Evolutionary conservation across 2,888 invertebrate genomes (phyloP).

Genomic region (Stegana nigrithorax): DNA sequence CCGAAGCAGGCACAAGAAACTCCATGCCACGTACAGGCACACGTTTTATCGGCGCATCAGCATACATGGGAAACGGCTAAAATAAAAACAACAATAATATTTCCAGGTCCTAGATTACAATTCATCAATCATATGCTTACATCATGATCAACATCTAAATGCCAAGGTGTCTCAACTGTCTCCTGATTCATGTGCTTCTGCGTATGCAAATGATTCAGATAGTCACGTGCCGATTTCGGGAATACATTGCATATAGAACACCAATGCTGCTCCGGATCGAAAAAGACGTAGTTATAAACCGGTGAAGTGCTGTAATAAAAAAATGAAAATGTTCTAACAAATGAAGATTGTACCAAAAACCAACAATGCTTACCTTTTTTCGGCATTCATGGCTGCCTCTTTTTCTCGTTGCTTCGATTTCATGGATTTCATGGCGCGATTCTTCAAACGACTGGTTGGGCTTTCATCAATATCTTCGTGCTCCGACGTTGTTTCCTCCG

Average conservation of each 20-base stretch:
- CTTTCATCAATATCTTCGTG: slow-evolving; percentile 52
- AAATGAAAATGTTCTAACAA: too few relatives aligned
- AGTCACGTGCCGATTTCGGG: slow-evolving; percentile 87
- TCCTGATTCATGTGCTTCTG: slow-evolving; percentile 75
- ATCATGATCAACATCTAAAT: slow-evolving; percentile 60
- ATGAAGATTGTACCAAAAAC: slow-evolving; percentile 7
- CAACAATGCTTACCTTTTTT: background rate
- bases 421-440: slow-evolving; percentile 67
- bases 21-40: slow-evolving; percentile 88
- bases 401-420: slow-evolving; percentile 56
- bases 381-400: slow-evolving; percentile 30
- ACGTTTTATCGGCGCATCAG: slow-evolving; percentile 80
- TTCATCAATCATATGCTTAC: slow-evolving; percentile 43
- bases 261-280: slow-evolving; percentile 92
- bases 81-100: slow-evolving; percentile 14
- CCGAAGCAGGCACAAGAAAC: slow-evolving; percentile 87
- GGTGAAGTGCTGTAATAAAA: slow-evolving; percentile 24
- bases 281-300: slow-evolving; percentile 82
- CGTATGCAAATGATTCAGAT: slow-evolving; percentile 84
- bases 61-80: slow-evolving; percentile 75
- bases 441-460: slow-evolving; percentile 67
- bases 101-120: background rate
- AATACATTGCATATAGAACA: slow-evolving; percentile 88
- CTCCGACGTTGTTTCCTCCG: slow-evolving; percentile 44
- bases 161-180: slow-evolving; percentile 67